These are phyloP conservation scores for Porites evermanni DNA, from an alignment of 92 coral and sea anemone genomes.

Conservation along the genomic window DNA sequence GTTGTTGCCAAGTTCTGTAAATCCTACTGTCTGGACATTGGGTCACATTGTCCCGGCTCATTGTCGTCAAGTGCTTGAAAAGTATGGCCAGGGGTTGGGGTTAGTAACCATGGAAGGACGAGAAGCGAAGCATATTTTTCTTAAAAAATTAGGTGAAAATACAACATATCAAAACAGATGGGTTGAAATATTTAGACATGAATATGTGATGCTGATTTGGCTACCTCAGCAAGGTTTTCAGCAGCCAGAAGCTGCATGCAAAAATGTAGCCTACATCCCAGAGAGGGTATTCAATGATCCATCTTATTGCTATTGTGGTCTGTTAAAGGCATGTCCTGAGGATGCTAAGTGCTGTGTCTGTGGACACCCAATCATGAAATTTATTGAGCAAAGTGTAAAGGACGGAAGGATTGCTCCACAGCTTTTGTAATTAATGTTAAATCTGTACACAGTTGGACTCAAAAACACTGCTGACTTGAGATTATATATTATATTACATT, in stretches of 20 bases:
- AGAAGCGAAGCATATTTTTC: constrained; percentile 58
- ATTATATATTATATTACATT: too few relatives aligned
- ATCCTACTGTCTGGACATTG: constrained; percentile 60
- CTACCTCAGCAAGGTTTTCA: constrained; percentile 58
- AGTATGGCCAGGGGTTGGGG: constrained; percentile 59
- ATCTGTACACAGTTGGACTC: background rate
- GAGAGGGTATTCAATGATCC: constrained; percentile 58
- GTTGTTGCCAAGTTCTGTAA: constrained; percentile 42
- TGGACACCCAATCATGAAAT: constrained; percentile 60
- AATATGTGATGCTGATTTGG: constrained; percentile 54
- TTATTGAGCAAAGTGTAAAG: constrained; percentile 58
- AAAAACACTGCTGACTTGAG: background rate
- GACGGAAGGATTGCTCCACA: constrained; percentile 42
- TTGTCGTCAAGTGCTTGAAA: constrained; percentile 40
- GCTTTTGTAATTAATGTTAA: constrained; percentile 8
- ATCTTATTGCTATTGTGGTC: constrained; percentile 70
- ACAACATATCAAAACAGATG: constrained; percentile 55
- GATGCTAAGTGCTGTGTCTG: constrained; percentile 62
- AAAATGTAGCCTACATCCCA: constrained; percentile 56
- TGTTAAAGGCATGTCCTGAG: constrained; percentile 60
- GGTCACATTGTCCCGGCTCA: constrained; percentile 63
- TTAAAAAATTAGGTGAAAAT: constrained; percentile 35
- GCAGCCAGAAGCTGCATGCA: constrained; percentile 7
- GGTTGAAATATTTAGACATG: constrained; percentile 53
- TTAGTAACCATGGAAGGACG: constrained; percentile 62